Base-by-base conservation (phyloP, 1,140 invertebrate genomes). In the Oscheius sp. region DNA sequence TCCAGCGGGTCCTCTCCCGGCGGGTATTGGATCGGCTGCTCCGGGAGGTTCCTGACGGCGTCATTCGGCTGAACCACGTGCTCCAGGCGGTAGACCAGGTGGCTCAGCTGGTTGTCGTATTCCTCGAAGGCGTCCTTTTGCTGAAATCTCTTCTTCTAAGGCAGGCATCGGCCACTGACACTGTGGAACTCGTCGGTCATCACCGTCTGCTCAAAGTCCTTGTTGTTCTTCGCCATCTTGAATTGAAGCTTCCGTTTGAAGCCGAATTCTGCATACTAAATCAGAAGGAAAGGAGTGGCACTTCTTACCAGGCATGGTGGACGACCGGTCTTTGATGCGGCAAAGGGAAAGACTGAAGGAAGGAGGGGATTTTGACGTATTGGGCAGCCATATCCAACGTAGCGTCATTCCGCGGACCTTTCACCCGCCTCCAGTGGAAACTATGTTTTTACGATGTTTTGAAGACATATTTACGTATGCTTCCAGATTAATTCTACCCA, bases 181-280 rank as follows among this genome's bases (percentile, higher is more conserved):
- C n/a, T n/a, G 26, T 68, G 46, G 66, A 66, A 68, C 20, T 68
- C 66, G n/a, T 26, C 26, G 7, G 66, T 68, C 66, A 68, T 65
- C 66, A 64, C 28, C 36, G 66, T 68, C 66, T 68, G 26, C 68
- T 67, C 36, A 20, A 65, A 4, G 7, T 42, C 38, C n/a, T 42
- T 42, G 38, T 10, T n/a, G n/a, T 42, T 42, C n/a, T 42, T 42
- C 10, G 38, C 38, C 10, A 42, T 42, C n/a, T 42, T 42, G n/a
- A 42, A 42, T 42, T 42, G 38, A 10, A 42, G 10, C 38, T 10
- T n/a, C 10, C 38, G 38, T n/a, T 42, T 42, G 38, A 42, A 42
- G 38, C 38, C 38, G 38, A n/a, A 10, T 42, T 42, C 38, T 42
- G n/a, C 10, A 42, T 42, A n/a, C n/a, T 10, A 42, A 42, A 42